Base-by-base conservation (phyloP, 2,888 invertebrate genomes). In the Rosalia funebris region DNA sequence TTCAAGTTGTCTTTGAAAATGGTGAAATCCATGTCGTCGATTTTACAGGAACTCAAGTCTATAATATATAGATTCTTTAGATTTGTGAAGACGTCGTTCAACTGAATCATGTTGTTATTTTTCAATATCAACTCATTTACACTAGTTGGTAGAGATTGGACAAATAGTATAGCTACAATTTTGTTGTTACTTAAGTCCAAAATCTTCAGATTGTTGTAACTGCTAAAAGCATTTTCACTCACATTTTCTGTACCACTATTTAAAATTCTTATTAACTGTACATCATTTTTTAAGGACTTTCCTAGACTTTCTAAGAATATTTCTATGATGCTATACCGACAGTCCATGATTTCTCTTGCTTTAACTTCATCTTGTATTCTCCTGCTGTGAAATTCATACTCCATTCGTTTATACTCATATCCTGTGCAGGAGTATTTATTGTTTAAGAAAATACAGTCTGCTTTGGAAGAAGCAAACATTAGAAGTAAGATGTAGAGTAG, bases 1-100 rank as follows among this genome's bases (percentile, higher is more conserved):
- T 61, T 37, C n/a, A 7, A 15, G 15, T 61, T 62, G 7, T 64
- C 20, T 39, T 62, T 64, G 32, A 64, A 64, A 3, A 62, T 34
- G 10, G 44, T 62, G 32, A 64, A 64, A 45, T 62, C 46, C 1
- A 62, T 0, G 11, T 12, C 48, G 4, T 39, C 41, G 2, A 64
- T 41, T 14, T 44, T 37, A 15, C 61, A 59, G 19, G 25, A 16
- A 15, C 64, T 64, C 7, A 64, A 15, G 42, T 64, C 61, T 12
- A 64, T 32, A 1, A 59, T 15, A 20, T 57, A 31, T 14, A 64
- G 41, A 11, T 48, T 36, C 25, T 39, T 32, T 1, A 64, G 17
- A 7, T 42, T 12, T 1, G 16, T 25, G 17, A 62, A 62, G 15
- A 17, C 32, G 11, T 55, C 56, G 0, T 48, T 1, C 15, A 64